Conservation (phyloP, 2,113 vertebrate genomes). For the Vulpes vulpes region DNA sequence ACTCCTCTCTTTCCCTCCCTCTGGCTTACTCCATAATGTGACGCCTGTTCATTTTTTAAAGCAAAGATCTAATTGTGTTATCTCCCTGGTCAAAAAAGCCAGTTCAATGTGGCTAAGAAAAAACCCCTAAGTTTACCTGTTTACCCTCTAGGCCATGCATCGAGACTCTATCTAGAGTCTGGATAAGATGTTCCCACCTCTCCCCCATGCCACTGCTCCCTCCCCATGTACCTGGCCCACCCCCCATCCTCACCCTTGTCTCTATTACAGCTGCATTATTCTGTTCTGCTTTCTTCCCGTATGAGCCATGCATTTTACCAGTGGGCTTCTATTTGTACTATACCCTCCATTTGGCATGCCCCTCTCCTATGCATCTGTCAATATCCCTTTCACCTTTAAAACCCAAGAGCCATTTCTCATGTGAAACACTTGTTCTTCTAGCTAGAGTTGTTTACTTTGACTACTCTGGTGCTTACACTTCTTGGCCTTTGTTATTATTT, state of each 20-base stretch:
- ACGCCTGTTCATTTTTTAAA: not conserved
- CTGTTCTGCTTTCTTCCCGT: not conserved
- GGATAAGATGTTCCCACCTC: not conserved
- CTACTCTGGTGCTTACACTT: not conserved
- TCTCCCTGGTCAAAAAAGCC: not conserved
- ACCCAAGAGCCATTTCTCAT: not conserved
- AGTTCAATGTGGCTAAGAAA: not conserved
- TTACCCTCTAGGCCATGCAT: too few species aligned
- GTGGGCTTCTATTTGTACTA: not conserved
- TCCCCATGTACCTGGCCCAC: too few species aligned
- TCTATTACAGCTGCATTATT: not conserved
- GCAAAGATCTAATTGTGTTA: not conserved
- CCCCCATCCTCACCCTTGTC: not conserved
- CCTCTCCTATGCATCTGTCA: not conserved
- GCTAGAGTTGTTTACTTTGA: not conserved
- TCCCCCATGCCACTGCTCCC: too few species aligned
- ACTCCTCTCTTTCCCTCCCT: not conserved
- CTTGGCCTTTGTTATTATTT: not conserved
- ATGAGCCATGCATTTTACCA: not conserved
- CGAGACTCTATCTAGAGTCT: not conserved
- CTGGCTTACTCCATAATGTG: not conserved
- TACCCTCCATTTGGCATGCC: not conserved
- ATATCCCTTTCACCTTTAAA: not conserved
- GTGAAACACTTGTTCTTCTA: conserved; percentile 8
- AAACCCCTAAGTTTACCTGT: not conserved